Percentiles rank a stretch among this genome's conserved stretches.
Evolutionary conservation across 2,797 vertebrate genomes (phyloP).

Genomic region (Enoplosus armatus): DNA sequence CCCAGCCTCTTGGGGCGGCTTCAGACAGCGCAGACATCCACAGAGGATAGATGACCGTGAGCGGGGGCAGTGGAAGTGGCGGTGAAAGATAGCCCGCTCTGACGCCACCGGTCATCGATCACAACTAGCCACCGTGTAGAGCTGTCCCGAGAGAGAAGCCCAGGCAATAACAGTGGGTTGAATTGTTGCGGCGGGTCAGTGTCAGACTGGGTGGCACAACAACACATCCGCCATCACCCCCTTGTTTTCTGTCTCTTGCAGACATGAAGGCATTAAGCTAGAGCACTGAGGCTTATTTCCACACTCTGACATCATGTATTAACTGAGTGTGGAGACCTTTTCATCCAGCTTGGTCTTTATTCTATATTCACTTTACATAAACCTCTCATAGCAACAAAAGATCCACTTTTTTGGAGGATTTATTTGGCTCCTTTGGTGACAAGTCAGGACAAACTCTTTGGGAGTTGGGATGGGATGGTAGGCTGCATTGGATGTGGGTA

Average conservation of each 20-base stretch:
- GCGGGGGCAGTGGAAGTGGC: constrained; percentile 68
- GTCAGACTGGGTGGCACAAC: constrained; percentile 44
- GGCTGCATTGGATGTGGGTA: background rate
- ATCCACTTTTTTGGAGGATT: constrained; percentile 19
- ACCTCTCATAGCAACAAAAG: constrained; percentile 26
- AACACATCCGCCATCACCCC: constrained; percentile 45
- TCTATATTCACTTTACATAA: constrained; percentile 24
- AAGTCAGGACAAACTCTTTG: constrained; percentile 32
- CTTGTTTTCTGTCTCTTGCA: constrained; percentile 34
- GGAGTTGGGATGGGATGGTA: background rate
- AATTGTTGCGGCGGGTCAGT: constrained; percentile 55
- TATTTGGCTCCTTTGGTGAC: constrained; percentile 21
- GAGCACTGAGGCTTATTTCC: constrained; percentile 16
- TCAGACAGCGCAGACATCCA: constrained; percentile 68
- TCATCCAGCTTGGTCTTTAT: constrained; percentile 12
- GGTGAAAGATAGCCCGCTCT: constrained; percentile 75
- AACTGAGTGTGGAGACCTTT: constrained; percentile 22
- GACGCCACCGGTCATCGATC: constrained; percentile 74
- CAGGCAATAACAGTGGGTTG: constrained; percentile 56
- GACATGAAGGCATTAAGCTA: constrained; percentile 13
- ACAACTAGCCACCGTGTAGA: constrained; percentile 63
- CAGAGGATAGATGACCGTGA: constrained; percentile 79
- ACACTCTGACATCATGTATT: constrained; percentile 30
- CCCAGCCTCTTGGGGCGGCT: constrained; percentile 53
- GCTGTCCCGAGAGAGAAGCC: constrained; percentile 57